Conservation (phyloP, 2,113 vertebrate genomes). For the Amblyornis subalaris region DNA sequence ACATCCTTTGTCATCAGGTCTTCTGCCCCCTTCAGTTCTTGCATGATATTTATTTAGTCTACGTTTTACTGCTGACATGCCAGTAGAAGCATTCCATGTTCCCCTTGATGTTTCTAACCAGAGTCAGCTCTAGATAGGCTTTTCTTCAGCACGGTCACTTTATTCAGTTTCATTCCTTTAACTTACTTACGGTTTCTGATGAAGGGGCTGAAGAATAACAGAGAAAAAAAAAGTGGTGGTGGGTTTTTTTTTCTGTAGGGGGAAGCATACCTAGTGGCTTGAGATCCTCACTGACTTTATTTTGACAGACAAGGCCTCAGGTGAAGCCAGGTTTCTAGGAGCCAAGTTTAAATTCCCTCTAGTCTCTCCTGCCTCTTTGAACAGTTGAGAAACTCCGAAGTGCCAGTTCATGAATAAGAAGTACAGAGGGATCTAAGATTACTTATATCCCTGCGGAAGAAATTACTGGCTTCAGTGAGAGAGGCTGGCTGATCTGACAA, state of each 20-base stretch:
- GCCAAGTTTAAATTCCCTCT: background rate
- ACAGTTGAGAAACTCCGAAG: background rate
- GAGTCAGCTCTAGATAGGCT: background rate
- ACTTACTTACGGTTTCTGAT: background rate
- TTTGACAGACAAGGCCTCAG: background rate
- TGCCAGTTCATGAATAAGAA: background rate
- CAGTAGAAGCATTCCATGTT: background rate
- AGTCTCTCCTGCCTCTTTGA: background rate
- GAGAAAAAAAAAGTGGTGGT: background rate
- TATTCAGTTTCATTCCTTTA: background rate
- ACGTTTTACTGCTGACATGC: background rate
- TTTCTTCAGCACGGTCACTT: background rate
- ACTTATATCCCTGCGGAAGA: background rate
- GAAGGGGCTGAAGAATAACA: background rate
- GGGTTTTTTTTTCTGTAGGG: background rate
- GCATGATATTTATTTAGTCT: background rate
- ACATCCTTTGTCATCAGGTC: background rate
- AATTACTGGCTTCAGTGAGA: constrained; percentile 8
- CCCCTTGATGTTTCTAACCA: background rate
- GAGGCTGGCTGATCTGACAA: background rate
- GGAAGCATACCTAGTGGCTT: background rate
- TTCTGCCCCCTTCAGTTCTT: background rate
- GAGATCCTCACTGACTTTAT: background rate
- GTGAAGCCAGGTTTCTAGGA: background rate
- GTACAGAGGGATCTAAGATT: background rate